Percentiles rank a stretch among this genome's conserved stretches.
Conservation (phyloP, 2,113 vertebrate species). For the Paralichthys olivaceus region DNA sequence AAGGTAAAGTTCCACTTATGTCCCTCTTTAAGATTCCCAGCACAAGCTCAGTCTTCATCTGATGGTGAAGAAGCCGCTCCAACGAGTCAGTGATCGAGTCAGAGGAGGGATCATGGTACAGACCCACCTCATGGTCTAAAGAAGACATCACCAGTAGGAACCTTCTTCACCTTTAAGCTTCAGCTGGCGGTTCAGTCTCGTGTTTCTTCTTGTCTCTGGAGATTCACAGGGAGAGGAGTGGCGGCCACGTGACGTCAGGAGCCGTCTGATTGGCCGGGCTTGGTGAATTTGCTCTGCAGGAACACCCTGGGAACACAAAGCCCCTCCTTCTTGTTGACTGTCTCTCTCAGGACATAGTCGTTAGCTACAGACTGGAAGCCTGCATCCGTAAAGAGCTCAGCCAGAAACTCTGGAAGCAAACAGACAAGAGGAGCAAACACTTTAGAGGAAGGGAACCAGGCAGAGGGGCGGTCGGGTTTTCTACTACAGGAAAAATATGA, state of each 20-base stretch:
- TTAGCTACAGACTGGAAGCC: conserved; percentile 86
- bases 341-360: conserved; percentile 93
- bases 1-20: too few species aligned
- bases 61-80: too few species aligned
- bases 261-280: conserved; percentile 62
- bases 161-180: neutral
- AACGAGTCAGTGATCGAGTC: too few species aligned
- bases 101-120: too few species aligned
- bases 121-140: too few species aligned
- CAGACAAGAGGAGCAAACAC: neutral
- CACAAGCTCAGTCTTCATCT: too few species aligned
- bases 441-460: neutral
- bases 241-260: conserved; percentile 21
- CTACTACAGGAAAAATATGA: neutral
- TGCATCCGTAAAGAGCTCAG: conserved; percentile 82
- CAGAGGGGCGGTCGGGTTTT: neutral
- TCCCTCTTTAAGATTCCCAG: too few species aligned
- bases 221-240: neutral
- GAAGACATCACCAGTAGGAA: neutral
- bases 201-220: neutral
- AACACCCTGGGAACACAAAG: conserved; percentile 92
- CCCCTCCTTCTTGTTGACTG: conserved; percentile 95
- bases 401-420: conserved; percentile 85
- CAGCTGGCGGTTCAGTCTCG: neutral
- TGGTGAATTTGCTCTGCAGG: conserved; percentile 94